A percentile compares a stretch with the other conserved stretches of the same genome.
Conservation (phyloP, 1,140 invertebrate species). For the Diorhabda carinulata region DNA sequence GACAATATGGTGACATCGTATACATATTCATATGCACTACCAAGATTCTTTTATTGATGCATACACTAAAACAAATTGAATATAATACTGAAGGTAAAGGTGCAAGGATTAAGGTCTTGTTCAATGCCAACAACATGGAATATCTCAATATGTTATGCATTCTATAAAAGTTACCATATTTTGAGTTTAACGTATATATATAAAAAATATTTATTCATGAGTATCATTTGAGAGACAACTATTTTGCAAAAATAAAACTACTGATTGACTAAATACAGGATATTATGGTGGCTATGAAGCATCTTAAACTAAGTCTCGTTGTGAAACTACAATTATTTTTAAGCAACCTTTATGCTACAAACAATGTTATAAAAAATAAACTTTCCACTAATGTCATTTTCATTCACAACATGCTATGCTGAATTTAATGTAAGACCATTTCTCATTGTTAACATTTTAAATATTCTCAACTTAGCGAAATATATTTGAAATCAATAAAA, state of each 20-base stretch:
- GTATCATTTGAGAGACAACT: neutral
- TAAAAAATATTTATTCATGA: neutral
- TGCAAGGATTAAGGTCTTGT: neutral
- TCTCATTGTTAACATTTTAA: neutral
- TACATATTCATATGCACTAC: neutral
- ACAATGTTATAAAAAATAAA: constrained; percentile 22
- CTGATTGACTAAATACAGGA: neutral
- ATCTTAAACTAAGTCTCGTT: neutral
- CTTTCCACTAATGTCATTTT: constrained; percentile 5
- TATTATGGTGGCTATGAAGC: neutral
- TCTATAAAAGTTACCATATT: neutral
- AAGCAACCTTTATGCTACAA: constrained; percentile 4
- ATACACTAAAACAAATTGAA: constrained; percentile 4
- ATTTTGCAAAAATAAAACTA: neutral
- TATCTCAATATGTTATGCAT: neutral
- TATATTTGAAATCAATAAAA: neutral
- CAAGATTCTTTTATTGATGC: neutral
- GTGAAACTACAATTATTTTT: neutral
- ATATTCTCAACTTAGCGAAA: neutral
- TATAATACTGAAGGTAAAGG: neutral
- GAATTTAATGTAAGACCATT: too few relatives aligned
- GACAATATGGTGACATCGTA: neutral
- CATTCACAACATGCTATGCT: neutral
- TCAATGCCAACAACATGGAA: neutral
- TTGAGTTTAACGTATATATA: neutral